phyloP scores from a whole-genome alignment of 2,888 invertebrate genomes.

The Omphaloscelis lunosa region DNA sequence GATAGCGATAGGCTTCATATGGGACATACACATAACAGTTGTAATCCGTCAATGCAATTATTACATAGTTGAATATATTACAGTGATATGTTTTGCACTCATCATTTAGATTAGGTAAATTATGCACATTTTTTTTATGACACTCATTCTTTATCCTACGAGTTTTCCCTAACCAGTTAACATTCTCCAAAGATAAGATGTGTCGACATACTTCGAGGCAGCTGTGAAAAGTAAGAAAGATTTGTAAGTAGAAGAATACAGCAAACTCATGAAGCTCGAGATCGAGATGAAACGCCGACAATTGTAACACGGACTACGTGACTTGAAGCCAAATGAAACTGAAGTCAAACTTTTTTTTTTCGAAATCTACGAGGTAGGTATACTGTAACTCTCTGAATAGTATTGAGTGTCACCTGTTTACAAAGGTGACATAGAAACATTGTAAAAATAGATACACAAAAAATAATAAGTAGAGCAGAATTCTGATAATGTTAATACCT shows the following conservation, averaged over 20 bases:
- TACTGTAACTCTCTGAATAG: constrained; percentile 27
- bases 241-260: constrained; percentile 63
- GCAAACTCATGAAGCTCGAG: constrained; percentile 66
- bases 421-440: constrained; percentile 23
- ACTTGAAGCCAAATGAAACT: constrained; percentile 58
- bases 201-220: constrained; percentile 44
- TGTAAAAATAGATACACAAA: not conserved
- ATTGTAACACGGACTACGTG: constrained; percentile 66
- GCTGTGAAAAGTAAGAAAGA: constrained; percentile 64
- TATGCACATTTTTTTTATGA: not conserved
- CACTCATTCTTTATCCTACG: not conserved
- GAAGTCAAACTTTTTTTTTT: constrained; percentile 49
- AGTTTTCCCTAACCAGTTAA: constrained; percentile 14
- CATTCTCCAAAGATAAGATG: constrained; percentile 19
- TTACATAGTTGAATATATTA: not conserved
- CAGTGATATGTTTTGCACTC: not conserved
- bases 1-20: too few species aligned
- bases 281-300: constrained; percentile 67
- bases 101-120: not conserved
- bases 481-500: not conserved
- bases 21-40: too few species aligned
- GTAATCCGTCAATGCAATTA: too few species aligned
- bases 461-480: constrained; percentile 1
- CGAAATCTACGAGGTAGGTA: constrained; percentile 10
- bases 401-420: constrained; percentile 46